phyloP scores from a whole-genome alignment of 2,797 vertebrate species.

The Siniperca obscura region DNA sequence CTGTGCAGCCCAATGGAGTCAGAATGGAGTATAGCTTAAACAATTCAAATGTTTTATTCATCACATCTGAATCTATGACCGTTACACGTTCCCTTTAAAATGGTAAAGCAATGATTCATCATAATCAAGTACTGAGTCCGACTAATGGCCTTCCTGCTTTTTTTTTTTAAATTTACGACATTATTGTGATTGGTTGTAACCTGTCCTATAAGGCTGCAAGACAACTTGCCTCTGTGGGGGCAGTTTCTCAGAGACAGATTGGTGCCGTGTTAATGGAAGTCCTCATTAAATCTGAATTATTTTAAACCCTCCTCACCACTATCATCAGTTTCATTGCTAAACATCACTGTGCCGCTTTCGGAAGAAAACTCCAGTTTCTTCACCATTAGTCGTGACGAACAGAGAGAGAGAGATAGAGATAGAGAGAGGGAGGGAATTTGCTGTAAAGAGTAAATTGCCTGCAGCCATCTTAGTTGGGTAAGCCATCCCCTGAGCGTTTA shows the following conservation, averaged over 20 bases:
- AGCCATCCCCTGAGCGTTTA: background rate
- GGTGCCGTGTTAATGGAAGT: constrained; percentile 1
- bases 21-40: background rate
- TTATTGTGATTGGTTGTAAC: constrained; percentile 20
- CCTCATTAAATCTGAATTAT: constrained; percentile 42
- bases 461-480: constrained; percentile 3
- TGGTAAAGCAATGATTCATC: background rate
- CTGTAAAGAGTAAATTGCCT: constrained; percentile 13
- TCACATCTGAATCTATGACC: background rate
- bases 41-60: constrained; percentile 22
- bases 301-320: constrained; percentile 2
- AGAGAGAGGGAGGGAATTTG: background rate
- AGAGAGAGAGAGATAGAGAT: too few relatives aligned
- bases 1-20: background rate
- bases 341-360: background rate
- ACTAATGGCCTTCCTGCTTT: constrained; percentile 4
- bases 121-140: background rate
- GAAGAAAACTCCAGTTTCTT: background rate
- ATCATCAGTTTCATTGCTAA: constrained; percentile 27
- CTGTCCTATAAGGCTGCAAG: background rate
- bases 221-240: background rate
- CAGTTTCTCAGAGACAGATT: constrained; percentile 28
- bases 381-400: background rate
- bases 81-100: background rate
- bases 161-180: background rate